phyloP scores from a whole-genome alignment of 2,888 invertebrate species.

The Teinopalpus imperialis region DNA sequence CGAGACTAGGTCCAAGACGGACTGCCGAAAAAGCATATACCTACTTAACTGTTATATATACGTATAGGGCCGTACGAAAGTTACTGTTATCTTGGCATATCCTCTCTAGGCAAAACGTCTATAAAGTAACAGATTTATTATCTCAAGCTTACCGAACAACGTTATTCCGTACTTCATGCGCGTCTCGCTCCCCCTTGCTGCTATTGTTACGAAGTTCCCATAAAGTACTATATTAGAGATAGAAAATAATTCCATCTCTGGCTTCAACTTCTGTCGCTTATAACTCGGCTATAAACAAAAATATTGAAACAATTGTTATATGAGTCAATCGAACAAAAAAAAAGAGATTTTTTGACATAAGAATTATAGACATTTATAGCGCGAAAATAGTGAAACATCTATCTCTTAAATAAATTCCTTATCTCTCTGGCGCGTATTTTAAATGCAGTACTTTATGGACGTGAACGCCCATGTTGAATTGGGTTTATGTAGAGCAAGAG shows the following conservation, averaged over 20 bases:
- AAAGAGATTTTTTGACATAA: slow-evolving; percentile 59
- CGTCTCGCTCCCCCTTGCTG: slow-evolving; percentile 76
- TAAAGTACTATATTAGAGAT: slow-evolving; percentile 64
- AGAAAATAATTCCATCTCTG: slow-evolving; percentile 72
- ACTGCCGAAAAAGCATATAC: slow-evolving; percentile 57
- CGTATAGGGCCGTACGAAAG: slow-evolving; percentile 74
- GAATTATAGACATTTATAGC: slow-evolving; percentile 25
- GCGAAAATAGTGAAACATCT: slow-evolving; percentile 32
- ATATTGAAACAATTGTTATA: slow-evolving; percentile 36
- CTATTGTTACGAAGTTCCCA: slow-evolving; percentile 80
- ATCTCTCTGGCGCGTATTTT: slow-evolving; percentile 79
- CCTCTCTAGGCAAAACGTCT: slow-evolving; percentile 79
- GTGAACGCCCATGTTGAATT: slow-evolving; percentile 65
- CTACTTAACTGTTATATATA: slow-evolving; percentile 55
- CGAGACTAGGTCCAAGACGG: slow-evolving; percentile 55
- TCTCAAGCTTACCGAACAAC: slow-evolving; percentile 57
- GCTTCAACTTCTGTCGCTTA: slow-evolving; percentile 51
- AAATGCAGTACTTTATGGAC: slow-evolving; percentile 77
- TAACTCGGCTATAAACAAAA: slow-evolving; percentile 36
- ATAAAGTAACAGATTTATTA: slow-evolving; percentile 72
- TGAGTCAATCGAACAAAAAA: slow-evolving; percentile 52
- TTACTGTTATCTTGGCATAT: slow-evolving; percentile 83
- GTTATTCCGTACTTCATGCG: slow-evolving; percentile 67
- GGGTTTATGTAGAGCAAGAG: slow-evolving; percentile 49
- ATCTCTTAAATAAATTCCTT: slow-evolving; percentile 71